phyloP scores from a whole-genome alignment of 2,888 invertebrate species.

The Ichneumoninae sp. region DNA sequence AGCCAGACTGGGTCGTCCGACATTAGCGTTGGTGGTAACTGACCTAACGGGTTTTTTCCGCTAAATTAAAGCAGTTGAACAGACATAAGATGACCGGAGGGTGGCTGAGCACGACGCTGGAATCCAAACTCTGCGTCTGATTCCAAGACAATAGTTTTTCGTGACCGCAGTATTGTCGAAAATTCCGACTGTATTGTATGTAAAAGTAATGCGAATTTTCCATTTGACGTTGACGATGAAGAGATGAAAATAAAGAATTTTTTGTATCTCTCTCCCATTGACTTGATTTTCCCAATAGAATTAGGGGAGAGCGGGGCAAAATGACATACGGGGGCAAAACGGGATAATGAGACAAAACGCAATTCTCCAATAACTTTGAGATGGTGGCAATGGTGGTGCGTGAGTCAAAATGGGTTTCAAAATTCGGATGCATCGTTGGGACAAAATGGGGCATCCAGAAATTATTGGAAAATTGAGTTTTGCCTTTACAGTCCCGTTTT shows the following conservation, averaged over 20 bases:
- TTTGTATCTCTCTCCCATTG: background rate
- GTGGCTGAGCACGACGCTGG: slow-evolving; percentile 58
- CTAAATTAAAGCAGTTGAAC: slow-evolving; percentile 82
- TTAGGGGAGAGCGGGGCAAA: background rate
- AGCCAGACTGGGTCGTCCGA: slow-evolving; percentile 75
- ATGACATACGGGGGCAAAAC: too few relatives aligned
- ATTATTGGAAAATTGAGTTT: too few relatives aligned
- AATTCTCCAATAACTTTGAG: too few relatives aligned
- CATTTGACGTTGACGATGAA: background rate
- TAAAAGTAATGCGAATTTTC: background rate
- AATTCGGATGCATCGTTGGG: too few relatives aligned
- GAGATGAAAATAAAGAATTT: background rate
- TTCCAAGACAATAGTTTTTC: slow-evolving; percentile 74
- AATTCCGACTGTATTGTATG: background rate
- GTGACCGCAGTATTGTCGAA: background rate
- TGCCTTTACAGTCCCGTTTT: too few relatives aligned
- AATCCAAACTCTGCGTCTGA: slow-evolving; percentile 67
- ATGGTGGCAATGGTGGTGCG: too few relatives aligned
- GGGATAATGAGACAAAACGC: too few relatives aligned
- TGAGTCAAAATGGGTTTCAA: too few relatives aligned
- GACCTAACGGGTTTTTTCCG: slow-evolving; percentile 79
- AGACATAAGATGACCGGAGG: slow-evolving; percentile 79
- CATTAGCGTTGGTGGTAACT: slow-evolving; percentile 81
- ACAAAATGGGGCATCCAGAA: too few relatives aligned
- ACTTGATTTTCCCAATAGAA: background rate